Evolutionary conservation across 2,888 invertebrate genomes (phyloP), one percentile per base, ranked within the genome.

Genomic region (Saturnia pavonia): DNA sequence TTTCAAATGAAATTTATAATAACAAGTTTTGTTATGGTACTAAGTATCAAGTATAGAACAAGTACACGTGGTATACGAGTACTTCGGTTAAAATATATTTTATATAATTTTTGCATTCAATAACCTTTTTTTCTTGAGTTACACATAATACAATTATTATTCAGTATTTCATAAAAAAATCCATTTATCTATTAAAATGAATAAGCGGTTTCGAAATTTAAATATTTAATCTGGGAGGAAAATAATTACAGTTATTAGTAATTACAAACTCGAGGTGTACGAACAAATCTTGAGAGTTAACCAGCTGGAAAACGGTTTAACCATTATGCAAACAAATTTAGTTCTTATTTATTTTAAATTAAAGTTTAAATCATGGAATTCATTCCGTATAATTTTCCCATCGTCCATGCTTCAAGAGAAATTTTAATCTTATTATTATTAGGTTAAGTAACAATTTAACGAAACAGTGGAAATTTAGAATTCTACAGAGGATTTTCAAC

Each of bases 211-310:
- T 79, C 73, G 63, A 78, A 80, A 75, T 72, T 77, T 76, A 80
- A 82, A 83, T 84, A 81, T 27, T 54, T 60, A 60, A 60, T 60
- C 81, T 82, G 81, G 78, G 77, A 79, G 79, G 80, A 78, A 85
- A 85, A 84, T 86, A 86, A 87, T 85, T 85, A 85, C 85, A 83
- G 86, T 86, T 87, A 87, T 86, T 87, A 86, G 88, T 86, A 86
- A 88, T 87, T 87, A 87, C 79, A 83, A 87, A 86, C 86, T 87
- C 76, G 83, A 84, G 85, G 82, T 83, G 79, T 84, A 85, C 84
- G 82, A 82, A 85, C 80, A 82, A 84, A 86, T 86, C 85, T 85
- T 82, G 85, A 87, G 82, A 85, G 82, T 83, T 82, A 85, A 85
- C 85, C 83, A 83, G 80, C 83, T 84, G 74, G 80, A 83, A 85